Evolutionary conservation across 2,113 vertebrate species (phyloP).

Genomic region (Oriolus oriolus): DNA sequence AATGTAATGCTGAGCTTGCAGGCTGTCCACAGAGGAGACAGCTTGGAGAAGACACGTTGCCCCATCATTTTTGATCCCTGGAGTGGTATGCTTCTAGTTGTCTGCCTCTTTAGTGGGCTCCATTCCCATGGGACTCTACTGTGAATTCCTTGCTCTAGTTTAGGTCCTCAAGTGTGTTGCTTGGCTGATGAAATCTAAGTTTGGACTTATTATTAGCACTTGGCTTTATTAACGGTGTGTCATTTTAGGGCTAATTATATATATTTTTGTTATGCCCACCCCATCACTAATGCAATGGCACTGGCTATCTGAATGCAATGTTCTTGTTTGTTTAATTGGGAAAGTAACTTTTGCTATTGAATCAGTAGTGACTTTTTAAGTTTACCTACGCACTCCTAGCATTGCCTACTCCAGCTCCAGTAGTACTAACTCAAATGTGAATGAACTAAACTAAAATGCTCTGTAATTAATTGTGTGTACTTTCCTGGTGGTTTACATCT

Average conservation of each 20-base stretch:
- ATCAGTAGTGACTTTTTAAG: neutral
- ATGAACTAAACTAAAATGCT: neutral
- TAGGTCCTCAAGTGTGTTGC: neutral
- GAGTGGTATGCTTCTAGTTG: neutral
- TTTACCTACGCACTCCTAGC: neutral
- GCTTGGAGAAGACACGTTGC: neutral
- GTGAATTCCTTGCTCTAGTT: neutral
- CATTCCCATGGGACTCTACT: neutral
- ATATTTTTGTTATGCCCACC: neutral
- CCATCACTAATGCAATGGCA: neutral
- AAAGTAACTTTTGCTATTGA: neutral
- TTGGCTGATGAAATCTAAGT: neutral
- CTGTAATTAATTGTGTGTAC: neutral
- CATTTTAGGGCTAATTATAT: neutral
- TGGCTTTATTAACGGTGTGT: neutral
- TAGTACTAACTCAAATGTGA: neutral
- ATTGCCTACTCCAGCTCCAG: neutral
- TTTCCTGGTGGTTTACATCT: neutral
- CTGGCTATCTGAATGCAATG: neutral
- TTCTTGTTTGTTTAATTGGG: neutral
- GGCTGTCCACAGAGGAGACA: neutral
- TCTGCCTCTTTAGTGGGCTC: neutral
- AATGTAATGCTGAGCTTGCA: neutral
- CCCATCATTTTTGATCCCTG: neutral
- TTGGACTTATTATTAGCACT: neutral